Evolutionary conservation across 1,140 invertebrate species (phyloP), one percentile per base, ranked within the genome.

Genomic region (Hyphantria cunea): DNA sequence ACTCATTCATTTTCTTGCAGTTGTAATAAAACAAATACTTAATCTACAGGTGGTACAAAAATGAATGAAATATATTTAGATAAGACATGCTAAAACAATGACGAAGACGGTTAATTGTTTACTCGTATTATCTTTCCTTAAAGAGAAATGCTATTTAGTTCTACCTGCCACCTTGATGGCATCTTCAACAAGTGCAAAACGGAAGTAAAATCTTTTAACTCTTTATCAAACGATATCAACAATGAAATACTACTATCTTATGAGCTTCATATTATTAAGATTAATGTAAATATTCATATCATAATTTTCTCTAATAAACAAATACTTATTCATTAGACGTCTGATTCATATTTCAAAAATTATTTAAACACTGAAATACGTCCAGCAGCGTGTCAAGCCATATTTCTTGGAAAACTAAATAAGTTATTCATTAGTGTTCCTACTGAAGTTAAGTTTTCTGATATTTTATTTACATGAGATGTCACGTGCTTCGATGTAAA

Each of bases 401-500:
- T 5, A 25, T 5, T 25, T 25, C 5, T 3, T 3, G 2, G 17
- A 1, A 25, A 25, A 25, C 1, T 3, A 33, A 25, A 11, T 12
- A 51, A 17, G 33, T 32, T n/a, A 17, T n/a, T n/a, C 5, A 6
- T 34, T 39, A 17, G 13, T 6, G 10, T 48, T 48, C 14, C 37
- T 9, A 41, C 6, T 31, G 6, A 32, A 42, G 31, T 39, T 44
- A 50, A 37, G 32, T 34, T 60, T 60, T 59, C 42, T 31, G 12
- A 33, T 42, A 50, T 49, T 65, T 71, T 82, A 76, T 80, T 77
- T 78, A 77, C 72, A 66, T 62, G 60, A 55, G 49, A 39, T 51
- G 75, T 86, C 86, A 89, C 86, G 86, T 89, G 86, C 78, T 64
- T 45, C 62, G 72, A 79, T 80, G 84, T 90, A 90, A 88, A 90